These are phyloP conservation scores for Byasa hedistus DNA, from an alignment of 2,888 invertebrate genomes.

Conservation along the genomic window DNA sequence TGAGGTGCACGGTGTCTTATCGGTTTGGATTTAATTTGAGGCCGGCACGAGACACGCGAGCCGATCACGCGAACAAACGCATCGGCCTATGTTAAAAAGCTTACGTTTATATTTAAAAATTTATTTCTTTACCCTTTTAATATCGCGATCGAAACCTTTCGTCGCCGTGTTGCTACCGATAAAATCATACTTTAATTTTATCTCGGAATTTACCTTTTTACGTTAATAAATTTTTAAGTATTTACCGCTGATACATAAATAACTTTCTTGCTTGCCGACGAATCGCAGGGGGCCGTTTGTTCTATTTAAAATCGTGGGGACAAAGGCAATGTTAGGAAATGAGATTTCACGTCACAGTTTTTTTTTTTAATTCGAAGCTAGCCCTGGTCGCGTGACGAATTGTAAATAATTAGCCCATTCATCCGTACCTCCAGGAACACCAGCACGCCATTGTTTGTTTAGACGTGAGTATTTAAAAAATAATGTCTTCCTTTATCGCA, in stretches of 20 bases:
- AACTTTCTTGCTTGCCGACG: constrained; percentile 21
- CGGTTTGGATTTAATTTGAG: constrained; percentile 76
- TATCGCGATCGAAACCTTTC: constrained; percentile 29
- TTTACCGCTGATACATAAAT: constrained; percentile 12
- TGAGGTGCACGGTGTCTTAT: constrained; percentile 76
- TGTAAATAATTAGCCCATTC: constrained; percentile 77
- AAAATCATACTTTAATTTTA: constrained; percentile 28
- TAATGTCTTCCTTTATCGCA: constrained; percentile 55
- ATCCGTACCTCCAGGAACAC: constrained; percentile 64
- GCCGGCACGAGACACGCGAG: constrained; percentile 74
- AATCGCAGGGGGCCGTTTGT: constrained; percentile 53
- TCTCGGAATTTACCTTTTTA: constrained; percentile 23
- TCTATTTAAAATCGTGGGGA: constrained; percentile 56
- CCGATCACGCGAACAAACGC: constrained; percentile 71
- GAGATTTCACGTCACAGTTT: constrained; percentile 75
- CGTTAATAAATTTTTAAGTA: constrained; percentile 15
- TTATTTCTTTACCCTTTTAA: constrained; percentile 19
- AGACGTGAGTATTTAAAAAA: constrained; percentile 51
- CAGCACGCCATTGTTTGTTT: constrained; percentile 66
- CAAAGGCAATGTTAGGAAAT: constrained; percentile 73
- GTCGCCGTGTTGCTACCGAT: constrained; percentile 20
- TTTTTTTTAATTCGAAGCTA: constrained; percentile 67
- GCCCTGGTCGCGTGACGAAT: constrained; percentile 71
- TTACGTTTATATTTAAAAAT: constrained; percentile 24
- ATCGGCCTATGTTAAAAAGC: constrained; percentile 44